Percentiles rank a stretch among this genome's conserved stretches.
These are phyloP conservation scores for Ammospiza nelsoni DNA, from an alignment of 2,113 vertebrate genomes.

Conservation along the genomic window DNA sequence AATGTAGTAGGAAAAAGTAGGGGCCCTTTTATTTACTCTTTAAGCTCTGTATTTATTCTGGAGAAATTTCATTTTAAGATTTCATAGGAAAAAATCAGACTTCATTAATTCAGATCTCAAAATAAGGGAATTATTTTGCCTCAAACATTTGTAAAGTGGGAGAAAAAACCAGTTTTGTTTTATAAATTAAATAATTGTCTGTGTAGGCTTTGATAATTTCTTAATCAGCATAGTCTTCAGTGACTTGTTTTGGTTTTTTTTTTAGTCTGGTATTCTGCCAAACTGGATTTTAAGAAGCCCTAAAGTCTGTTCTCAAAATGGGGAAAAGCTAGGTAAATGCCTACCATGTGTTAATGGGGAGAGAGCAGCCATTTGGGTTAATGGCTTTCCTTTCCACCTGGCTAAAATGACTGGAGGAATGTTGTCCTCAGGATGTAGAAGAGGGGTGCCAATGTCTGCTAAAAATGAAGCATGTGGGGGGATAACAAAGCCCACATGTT, in stretches of 20 bases:
- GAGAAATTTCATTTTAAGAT: background rate
- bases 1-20: background rate
- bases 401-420: background rate
- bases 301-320: background rate
- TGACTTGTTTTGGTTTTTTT: constrained; percentile 34
- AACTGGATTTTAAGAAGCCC: constrained; percentile 3
- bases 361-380: background rate
- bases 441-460: background rate
- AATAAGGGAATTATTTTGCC: background rate
- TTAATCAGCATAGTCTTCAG: background rate
- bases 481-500: background rate
- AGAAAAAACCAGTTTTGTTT: background rate
- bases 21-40: background rate
- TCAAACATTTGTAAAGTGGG: background rate
- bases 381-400: background rate
- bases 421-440: background rate
- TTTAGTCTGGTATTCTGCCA: constrained; percentile 7
- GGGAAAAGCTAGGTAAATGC: background rate
- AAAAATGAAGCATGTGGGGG: background rate
- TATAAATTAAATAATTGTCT: background rate
- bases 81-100: background rate
- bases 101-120: background rate
- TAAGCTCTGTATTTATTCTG: background rate
- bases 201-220: background rate
- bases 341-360: background rate